phyloP scores from a whole-genome alignment of 1,140 invertebrate species.

The roundworm (Caenorhabditis elegans) region DNA sequence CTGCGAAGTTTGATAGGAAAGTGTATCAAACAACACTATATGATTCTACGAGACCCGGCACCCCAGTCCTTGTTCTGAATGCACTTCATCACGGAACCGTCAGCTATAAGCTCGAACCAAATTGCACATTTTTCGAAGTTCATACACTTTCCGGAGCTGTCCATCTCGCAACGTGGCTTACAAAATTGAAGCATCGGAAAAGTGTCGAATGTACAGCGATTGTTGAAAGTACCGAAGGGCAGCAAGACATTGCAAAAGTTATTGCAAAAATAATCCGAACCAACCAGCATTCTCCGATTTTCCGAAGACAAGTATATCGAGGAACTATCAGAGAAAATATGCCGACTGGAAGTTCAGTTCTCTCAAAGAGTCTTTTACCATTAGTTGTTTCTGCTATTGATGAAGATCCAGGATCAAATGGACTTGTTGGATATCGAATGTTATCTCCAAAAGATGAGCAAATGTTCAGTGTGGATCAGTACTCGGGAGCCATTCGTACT shows the following conservation, averaged over 20 bases:
- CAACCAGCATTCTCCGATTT: conserved; percentile 86
- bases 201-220: conserved; percentile 43
- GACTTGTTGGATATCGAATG: conserved; percentile 87
- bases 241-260: conserved; percentile 73
- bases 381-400: conserved; percentile 80
- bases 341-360: conserved; percentile 34
- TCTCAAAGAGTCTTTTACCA: conserved; percentile 30
- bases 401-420: conserved; percentile 89
- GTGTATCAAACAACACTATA: conserved; percentile 29
- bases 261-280: conserved; percentile 82
- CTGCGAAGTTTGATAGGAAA: conserved; percentile 16
- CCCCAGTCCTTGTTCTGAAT: conserved; percentile 5
- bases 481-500: conserved; percentile 48
- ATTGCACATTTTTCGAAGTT: conserved; percentile 40
- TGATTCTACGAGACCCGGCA: conserved; percentile 16
- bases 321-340: conserved; percentile 45
- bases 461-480: conserved; percentile 49
- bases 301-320: conserved; percentile 75
- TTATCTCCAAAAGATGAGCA: conserved; percentile 68
- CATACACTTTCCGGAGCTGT: conserved; percentile 41
- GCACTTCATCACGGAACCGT: background rate
- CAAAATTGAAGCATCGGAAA: background rate
- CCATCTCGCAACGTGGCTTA: conserved; percentile 40
- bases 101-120: conserved; percentile 24
- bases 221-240: conserved; percentile 29